Percentiles rank a stretch among this genome's conserved stretches.
Conservation (phyloP, 1,140 invertebrate species). For the Globodera rostochiensis region DNA sequence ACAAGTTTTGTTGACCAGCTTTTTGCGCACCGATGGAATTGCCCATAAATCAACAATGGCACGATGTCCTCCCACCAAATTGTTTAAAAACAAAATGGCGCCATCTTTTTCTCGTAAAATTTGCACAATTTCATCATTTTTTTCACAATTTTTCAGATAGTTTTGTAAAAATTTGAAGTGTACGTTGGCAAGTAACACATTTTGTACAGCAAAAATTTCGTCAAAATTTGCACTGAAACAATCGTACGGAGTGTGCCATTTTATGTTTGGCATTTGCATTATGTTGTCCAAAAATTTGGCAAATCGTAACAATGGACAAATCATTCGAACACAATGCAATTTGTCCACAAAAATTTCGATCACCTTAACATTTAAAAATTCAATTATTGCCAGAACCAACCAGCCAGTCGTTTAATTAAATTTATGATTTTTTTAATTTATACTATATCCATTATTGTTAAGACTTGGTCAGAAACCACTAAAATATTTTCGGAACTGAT, state of each 20-base stretch:
- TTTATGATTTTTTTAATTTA: too few species aligned
- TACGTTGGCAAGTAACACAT: neutral
- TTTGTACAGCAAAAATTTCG: neutral
- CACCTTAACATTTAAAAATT: neutral
- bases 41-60: neutral
- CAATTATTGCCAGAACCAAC: neutral
- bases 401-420: too few species aligned
- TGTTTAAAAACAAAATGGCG: neutral
- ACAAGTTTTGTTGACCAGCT: neutral
- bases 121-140: neutral
- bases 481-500: too few species aligned
- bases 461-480: too few species aligned
- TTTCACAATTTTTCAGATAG: neutral
- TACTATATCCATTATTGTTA: too few species aligned
- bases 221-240: neutral
- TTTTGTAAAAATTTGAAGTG: neutral
- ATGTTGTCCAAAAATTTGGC: neutral
- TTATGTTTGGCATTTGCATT: neutral
- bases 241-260: neutral
- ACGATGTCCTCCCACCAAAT: neutral
- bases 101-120: neutral
- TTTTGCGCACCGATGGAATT: neutral
- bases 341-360: neutral
- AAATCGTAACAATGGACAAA: neutral
- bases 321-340: neutral